Evolutionary conservation across 2,888 invertebrate species (phyloP), one percentile per base, ranked within the genome.

Genomic region (Myathropa florea): DNA sequence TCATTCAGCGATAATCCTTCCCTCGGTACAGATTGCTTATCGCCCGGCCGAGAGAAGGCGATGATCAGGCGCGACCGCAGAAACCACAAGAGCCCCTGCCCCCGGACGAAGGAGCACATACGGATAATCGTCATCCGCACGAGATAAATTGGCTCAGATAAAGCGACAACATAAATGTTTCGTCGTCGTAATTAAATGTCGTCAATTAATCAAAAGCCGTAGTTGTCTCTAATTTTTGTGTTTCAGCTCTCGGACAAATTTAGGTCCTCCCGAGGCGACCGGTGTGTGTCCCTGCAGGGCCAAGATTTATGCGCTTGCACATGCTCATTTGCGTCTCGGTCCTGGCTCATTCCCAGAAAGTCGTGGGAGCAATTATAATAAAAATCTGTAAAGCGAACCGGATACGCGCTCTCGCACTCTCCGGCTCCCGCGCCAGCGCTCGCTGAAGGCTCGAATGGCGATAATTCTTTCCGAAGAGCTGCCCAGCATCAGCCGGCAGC

Each of bases 361-460:
- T 92, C 92, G 92, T 92, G 92, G 92, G 92, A 92, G 92, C 92
- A 92, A 92, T 92, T 92, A 92, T 92, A 92, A 91, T 91, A 70
- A 73, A 70, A 87, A 79, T 88, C 68, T 85, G 78, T 55, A 78
- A 86, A 83, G 68, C 83, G 83, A 83, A 86, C 86, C 86, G 86
- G 86, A 86, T 83, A 86, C 86, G 39, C 18, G 39, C 36, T 36
- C 33, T 28, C 28, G n/a, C 57, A 4, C 24, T 21, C 55, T 21
- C 33, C 28, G 21, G 7, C 53, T 46, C 39, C 36, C 55, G 28
- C 26, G 30, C 39, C 3, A 39, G 26, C 12, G 4, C 59, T 57
- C 39, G 6, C 33, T 18, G n/a, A 46, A 28, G 21, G 72, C 12
- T 21, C 60, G 39, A 57, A 64, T 59, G 77, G 77, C 60, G 72